phyloP scores from a whole-genome alignment of 2,113 vertebrate genomes.

The Gymnarchus niloticus region DNA sequence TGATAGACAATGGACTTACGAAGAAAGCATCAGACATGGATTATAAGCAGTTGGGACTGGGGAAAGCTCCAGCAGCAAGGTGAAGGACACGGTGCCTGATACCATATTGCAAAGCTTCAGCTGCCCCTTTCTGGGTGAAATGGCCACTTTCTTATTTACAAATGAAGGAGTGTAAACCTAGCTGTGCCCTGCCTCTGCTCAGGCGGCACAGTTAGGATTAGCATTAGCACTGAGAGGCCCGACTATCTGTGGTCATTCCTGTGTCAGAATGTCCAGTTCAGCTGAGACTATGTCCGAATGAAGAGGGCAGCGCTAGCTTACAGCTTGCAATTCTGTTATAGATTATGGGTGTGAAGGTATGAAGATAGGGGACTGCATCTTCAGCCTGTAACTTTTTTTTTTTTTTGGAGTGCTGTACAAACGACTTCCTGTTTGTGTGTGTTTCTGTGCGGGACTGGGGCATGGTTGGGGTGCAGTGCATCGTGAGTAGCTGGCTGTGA shows the following conservation, averaged over 20 bases:
- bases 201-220: background rate
- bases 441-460: constrained; percentile 21
- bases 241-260: background rate
- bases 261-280: background rate
- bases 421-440: constrained; percentile 26
- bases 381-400: constrained; percentile 23
- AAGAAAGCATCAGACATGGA: background rate
- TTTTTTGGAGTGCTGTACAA: constrained; percentile 22
- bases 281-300: too few relatives aligned
- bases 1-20: background rate
- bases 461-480: constrained; percentile 6
- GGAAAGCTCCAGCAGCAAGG: too few relatives aligned
- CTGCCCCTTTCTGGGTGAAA: too few relatives aligned
- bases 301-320: too few relatives aligned
- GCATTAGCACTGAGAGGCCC: background rate
- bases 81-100: too few relatives aligned
- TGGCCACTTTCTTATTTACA: too few relatives aligned
- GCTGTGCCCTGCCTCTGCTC: background rate
- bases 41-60: too few relatives aligned
- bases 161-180: too few relatives aligned
- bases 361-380: constrained; percentile 51
- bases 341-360: background rate
- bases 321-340: background rate
- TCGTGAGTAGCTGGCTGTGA: constrained; percentile 19
- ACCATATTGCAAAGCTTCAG: too few relatives aligned